Base-by-base conservation (phyloP, 2,888 invertebrate species). In the Zeuzera pyrina region DNA sequence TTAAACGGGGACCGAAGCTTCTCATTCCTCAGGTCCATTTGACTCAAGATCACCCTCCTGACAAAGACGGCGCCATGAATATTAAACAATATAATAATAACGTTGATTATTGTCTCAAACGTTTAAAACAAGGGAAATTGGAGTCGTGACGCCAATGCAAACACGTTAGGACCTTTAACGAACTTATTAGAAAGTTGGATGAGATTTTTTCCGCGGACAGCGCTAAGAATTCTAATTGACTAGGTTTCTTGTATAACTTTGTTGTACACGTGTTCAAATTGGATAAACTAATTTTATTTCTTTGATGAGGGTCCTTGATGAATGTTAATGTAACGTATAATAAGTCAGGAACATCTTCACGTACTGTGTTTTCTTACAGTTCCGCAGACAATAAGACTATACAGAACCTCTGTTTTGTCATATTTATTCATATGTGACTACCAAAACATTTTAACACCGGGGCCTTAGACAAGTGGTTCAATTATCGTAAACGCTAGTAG, bases 61-160 rank as follows among this genome's bases (percentile, higher is more conserved):
- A 8, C 16, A 31, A 29, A 19, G 23, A 28, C 22, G 27, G 5
- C 34, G 47, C 38, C 41, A 60, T 62, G 64, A 66, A 66, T 64
- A 62, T 57, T 61, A 62, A 66, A 51, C 52, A 48, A 60, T 58
- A 56, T 62, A 59, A 62, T 70, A 71, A 69, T 66, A 59, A 55
- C 50, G 53, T 55, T 64, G 69, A 73, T 73, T 68, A 74, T 72
- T 72, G 71, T 65, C 55, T 50, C 49, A 54, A 60, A 53, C 62
- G 59, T 64, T 68, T 67, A 68, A 69, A 68, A 59, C 57, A 53
- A 57, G 60, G 60, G 61, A 71, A 70, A 56, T 69, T 59, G 58
- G 32, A 42, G 47, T 57, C 70, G 71, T 68, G 72, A 62, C 52
- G 45, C 38, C 44, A 58, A 53, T 68, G 47, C 50, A 41, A 52